Conservation (phyloP, 2,888 invertebrate species). For the Antheraea assamensis region DNA sequence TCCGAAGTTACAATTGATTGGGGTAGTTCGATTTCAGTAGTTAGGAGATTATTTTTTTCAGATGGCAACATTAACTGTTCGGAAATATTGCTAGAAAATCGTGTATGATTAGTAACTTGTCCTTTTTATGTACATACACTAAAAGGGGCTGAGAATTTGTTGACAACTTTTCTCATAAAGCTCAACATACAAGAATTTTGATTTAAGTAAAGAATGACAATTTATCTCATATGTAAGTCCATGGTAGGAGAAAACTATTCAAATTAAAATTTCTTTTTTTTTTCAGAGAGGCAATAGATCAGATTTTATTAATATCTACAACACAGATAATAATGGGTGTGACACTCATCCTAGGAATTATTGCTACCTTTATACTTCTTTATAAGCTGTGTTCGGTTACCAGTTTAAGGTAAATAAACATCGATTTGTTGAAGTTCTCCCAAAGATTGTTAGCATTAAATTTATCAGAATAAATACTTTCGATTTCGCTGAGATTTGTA, state of each 20-base stretch:
- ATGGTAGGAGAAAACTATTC: background rate
- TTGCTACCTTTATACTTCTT: conserved; percentile 69
- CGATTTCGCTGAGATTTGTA: background rate
- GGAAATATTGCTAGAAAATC: no score
- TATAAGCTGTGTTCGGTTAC: conserved; percentile 70
- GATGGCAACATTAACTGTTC: no score
- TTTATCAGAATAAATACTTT: background rate
- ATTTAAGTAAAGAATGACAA: background rate
- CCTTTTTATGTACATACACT: no score
- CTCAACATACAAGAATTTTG: background rate
- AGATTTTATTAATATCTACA: conserved; percentile 67
- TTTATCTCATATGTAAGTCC: background rate
- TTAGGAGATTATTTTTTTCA: no score
- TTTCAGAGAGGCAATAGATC: conserved; percentile 69
- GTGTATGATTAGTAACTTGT: no score
- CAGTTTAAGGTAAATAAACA: conserved; percentile 57
- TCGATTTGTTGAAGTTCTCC: background rate
- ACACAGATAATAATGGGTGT: conserved; percentile 77
- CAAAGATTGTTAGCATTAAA: background rate
- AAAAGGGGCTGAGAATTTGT: background rate
- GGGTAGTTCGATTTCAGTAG: no score
- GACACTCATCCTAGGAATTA: conserved; percentile 69
- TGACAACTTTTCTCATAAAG: background rate
- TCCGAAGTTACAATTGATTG: no score
- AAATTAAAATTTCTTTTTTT: conserved; percentile 25